Conservation (phyloP, 2,113 vertebrate genomes). For the Bombycilla garrulus region DNA sequence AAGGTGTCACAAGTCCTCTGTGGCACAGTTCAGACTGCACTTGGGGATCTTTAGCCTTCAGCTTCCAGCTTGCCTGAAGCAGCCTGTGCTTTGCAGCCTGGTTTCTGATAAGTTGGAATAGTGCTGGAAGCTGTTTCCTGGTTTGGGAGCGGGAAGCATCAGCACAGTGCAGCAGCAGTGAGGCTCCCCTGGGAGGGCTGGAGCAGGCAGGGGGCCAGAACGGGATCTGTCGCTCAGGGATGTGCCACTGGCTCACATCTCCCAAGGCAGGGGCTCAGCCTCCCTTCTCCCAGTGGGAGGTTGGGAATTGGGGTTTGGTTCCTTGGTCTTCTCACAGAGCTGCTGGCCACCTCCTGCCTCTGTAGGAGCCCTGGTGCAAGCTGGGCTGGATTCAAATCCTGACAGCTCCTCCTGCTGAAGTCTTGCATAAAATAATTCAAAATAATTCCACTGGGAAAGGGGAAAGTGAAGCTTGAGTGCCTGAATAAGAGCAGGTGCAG, state of each 20-base stretch:
- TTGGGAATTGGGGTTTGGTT: not conserved
- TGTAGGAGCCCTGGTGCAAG: not conserved
- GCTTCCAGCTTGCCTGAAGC: not conserved
- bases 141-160: not conserved
- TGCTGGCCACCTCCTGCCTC: not conserved
- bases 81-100: not conserved
- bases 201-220: not conserved
- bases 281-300: not conserved
- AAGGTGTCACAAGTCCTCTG: not conserved
- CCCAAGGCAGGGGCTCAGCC: accelerated
- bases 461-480: not conserved
- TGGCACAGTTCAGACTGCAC: not conserved
- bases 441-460: not conserved
- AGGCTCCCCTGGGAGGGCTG: not conserved
- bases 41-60: too few species aligned
- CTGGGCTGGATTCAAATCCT: not conserved
- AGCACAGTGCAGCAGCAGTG: accelerated
- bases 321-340: not conserved
- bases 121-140: not conserved
- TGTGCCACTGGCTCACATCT: accelerated
- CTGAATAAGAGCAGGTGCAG: too few species aligned
- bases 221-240: accelerated
- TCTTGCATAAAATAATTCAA: not conserved
- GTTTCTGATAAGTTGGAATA: not conserved
- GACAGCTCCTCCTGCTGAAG: not conserved